Base-by-base conservation (phyloP, 2,113 vertebrate genomes). In the Leptodactylus fuscus region DNA sequence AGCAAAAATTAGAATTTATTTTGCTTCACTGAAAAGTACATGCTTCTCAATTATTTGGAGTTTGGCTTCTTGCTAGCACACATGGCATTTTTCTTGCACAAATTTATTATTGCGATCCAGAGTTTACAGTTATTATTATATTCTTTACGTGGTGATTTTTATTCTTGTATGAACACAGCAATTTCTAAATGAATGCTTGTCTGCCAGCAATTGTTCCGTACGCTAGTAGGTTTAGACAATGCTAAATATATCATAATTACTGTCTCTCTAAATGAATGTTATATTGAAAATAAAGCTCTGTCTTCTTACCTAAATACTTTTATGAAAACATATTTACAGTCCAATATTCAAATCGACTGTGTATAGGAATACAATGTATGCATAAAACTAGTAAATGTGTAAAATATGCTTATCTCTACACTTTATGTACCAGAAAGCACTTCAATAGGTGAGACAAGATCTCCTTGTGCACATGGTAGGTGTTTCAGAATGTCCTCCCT, bases 1-100 rank as follows among this genome's bases (percentile, higher is more conserved):
- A 60, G 76, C 53, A 77, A 71, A 84, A 84, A 84, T 84, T 65
- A 76, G 82, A 58, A 84, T 84, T 77, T 77, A 84, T 84, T 84
- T 77, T 67, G 27, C 71, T 34, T 32, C 55, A 51, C 55, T 49
- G 27, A 65, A 65, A 62, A 49, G 20, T 51, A 48, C 71, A 84
- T 84, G 55, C 27, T 67, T 77, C 76, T 84, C 58, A 77, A 84
- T 84, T 84, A 84, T 77, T 84, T 84, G 38, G 8, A 16, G 27
- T 36, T 76, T 77, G 82, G 71, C 73, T 65, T 77, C 58, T 49
- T 76, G 46, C 55, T 29, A 36, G 53, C 73, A 51, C 73, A 76
- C 41, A 77, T 65, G 38, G 73, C 82, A 84, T 48, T 76, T 62
- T 82, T 75, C 60, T 36, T 65, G 41, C 82, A 65, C 41, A 83